phyloP scores from a whole-genome alignment of 2,888 invertebrate species.

The Tanytarsus gracilentus region DNA sequence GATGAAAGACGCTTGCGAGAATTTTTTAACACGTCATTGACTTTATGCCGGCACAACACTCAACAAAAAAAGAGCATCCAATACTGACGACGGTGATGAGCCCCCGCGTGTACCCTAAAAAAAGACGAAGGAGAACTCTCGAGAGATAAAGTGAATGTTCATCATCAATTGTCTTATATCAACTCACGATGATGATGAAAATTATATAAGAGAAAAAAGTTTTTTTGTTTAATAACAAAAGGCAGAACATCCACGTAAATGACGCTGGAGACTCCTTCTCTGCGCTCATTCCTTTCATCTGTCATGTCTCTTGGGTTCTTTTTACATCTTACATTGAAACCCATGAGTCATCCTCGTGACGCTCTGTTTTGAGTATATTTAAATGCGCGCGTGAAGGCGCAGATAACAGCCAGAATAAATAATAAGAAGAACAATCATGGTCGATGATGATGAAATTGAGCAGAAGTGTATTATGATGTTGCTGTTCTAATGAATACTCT shows the following conservation, averaged over 20 bases:
- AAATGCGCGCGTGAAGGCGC: too few relatives aligned
- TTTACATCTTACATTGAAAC: not conserved
- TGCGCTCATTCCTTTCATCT: not conserved
- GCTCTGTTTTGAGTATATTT: too few relatives aligned
- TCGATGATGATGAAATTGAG: too few relatives aligned
- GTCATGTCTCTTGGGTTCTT: constrained; percentile 6
- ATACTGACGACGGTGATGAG: too few relatives aligned
- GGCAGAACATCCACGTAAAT: not conserved
- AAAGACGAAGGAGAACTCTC: too few relatives aligned
- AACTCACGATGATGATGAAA: not conserved
- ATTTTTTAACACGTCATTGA: constrained; percentile 24
- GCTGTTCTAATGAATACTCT: too few relatives aligned
- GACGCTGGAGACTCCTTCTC: not conserved
- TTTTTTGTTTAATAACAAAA: not conserved
- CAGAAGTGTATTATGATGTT: too few relatives aligned
- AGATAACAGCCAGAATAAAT: too few relatives aligned
- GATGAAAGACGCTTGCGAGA: constrained; percentile 4
- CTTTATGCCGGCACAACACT: not conserved
- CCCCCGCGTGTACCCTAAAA: constrained; percentile 11
- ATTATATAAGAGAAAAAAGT: not conserved
- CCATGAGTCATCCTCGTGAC: constrained; percentile 2
- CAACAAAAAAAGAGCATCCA: not conserved
- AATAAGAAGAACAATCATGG: too few relatives aligned
- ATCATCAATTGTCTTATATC: constrained; percentile 13
- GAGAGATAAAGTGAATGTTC: too few relatives aligned